Evolutionary conservation across 1,140 invertebrate species (phyloP), one percentile per base, ranked within the genome.

Genomic region (Aphelenchoides fujianensis): DNA sequence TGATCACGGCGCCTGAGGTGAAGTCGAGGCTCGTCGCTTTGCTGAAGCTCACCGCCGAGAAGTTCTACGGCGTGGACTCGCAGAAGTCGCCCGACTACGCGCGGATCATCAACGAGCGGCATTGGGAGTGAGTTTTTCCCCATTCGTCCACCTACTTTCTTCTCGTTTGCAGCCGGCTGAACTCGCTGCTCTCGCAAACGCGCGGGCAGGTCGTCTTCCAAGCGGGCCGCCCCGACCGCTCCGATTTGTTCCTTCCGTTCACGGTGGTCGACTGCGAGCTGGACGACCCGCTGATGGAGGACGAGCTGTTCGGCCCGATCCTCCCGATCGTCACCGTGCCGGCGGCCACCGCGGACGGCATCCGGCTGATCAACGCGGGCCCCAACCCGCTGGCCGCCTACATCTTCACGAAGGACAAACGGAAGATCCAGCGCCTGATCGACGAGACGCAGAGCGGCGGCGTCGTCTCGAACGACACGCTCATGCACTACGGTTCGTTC

Each of bases 11-110:
- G 7, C 89, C 89, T 72, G 81, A 85, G n/a, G 73, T 84, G 31
- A 85, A 86, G 83, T 83, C 85, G 0, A 35, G 63, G 36, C 66
- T 69, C 3, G 16, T 72, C 12, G 86, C 89, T 31, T 77, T 79
- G 2, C 67, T 87, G 36, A 85, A 82, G 41, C 78, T 82, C 59
- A 84, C 91, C 36, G 77, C 97, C 0, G 88, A 89, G 59, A 90
- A 94, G 76, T 97, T 92, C 90, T 98, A 92, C 84, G 91, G 92
- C 2, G 88, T 90, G 0, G 89, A 94, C 82, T 87, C 90, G 0
- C 89, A 92, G 83, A 87, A 90, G 59, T 93, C 91, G 57, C 89
- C 90, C 0, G 92, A 95, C 86, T 90, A 92, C 31, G 89, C 90
- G 74, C 87, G 94, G 68, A 94, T 98, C 69, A 89, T 98, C 53